Percentiles rank a stretch among this genome's conserved stretches.
phyloP scores from a whole-genome alignment of 2,888 invertebrate species.

The Adelognathus sp. region DNA sequence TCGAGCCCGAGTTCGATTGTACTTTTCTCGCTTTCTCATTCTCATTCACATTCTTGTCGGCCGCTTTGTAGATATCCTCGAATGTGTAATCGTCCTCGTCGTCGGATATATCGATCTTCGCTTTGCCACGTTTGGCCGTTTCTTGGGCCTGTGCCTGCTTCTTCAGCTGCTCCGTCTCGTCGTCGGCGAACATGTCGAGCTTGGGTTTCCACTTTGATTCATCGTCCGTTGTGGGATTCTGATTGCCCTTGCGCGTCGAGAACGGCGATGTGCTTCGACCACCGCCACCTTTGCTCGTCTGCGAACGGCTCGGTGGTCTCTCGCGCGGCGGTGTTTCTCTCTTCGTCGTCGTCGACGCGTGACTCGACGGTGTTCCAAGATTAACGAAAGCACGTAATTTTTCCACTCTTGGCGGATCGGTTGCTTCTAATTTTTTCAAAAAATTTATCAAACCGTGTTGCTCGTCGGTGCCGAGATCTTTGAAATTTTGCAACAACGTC shows the following conservation, averaged over 20 bases:
- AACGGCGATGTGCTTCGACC: conserved; percentile 82
- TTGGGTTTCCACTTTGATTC: conserved; percentile 77
- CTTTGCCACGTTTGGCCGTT: conserved; percentile 68
- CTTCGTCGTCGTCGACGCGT: not conserved
- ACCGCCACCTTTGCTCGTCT: conserved; percentile 47
- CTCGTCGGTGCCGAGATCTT: conserved; percentile 90
- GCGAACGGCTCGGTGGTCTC: conserved; percentile 60
- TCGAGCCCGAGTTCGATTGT: conserved; percentile 68
- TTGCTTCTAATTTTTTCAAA: conserved; percentile 90
- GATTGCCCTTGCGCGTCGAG: conserved; percentile 80
- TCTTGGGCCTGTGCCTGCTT: conserved; percentile 50
- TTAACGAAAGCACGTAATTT: conserved; percentile 89
- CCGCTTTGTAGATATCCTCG: conserved; percentile 91
- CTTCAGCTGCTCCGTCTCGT: conserved; percentile 72
- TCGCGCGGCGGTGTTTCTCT: conserved; percentile 36
- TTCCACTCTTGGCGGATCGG: conserved; percentile 90
- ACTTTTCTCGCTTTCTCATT: conserved; percentile 85
- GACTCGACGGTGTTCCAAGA: conserved; percentile 74
- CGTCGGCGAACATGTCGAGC: conserved; percentile 78
- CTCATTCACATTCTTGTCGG: conserved; percentile 88
- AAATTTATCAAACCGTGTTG: conserved; percentile 92
- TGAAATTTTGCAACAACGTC: conserved; percentile 90
- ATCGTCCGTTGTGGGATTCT: conserved; percentile 80
- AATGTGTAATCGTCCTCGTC: conserved; percentile 93
- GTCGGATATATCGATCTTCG: conserved; percentile 83